Base-by-base conservation (phyloP, 2,113 vertebrate species). In the Arothron firmamentum region DNA sequence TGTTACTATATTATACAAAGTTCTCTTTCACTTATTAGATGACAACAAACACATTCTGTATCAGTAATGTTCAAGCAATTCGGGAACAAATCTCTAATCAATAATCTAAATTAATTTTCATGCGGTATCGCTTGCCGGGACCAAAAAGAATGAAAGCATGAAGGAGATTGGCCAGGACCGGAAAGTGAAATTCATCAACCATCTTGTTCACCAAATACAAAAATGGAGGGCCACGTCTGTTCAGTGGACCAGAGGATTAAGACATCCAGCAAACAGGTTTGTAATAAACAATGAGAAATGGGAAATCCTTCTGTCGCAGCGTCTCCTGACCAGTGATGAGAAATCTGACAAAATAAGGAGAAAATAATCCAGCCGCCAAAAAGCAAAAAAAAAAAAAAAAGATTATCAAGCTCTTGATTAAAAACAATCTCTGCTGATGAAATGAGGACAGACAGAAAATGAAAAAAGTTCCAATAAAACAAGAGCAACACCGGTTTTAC, bases 341-440 rank as follows among this genome's bases (percentile, higher is more conserved):
- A 53, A 59, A 75, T 55, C 25, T 28, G 43, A 12, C 31, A 42
- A 56, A 67, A 64, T 61, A 67, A 53, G 62, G 53, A 15, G 16
- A 42, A 48, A 77, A 56, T 66, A 71, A 59, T 74, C 38, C 19
- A 13, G 54, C 3, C 28, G 4, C n/a, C 21, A 59, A 51, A 74
- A 42, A 61, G 54, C 66, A 57, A 18, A 31, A 9, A 52, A 20
- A n/a, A 17, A 66, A 28, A 51, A 62, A 48, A 63, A 60, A 80
- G 34, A 53, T 67, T 48, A 70, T 38, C 43, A 56, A 63, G 21
- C 8, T 38, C 49, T 43, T 67, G 70, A 78, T 72, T 72, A 65
- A 58, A 69, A 69, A 59, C 18, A 18, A 52, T 55, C 20, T 23
- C 12, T 60, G 57, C 18, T 57, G 56, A 52, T 62, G 18, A 59